These are phyloP conservation scores for Esox masquinongy DNA, from an alignment of 2,797 vertebrate species.

Conservation along the genomic window DNA sequence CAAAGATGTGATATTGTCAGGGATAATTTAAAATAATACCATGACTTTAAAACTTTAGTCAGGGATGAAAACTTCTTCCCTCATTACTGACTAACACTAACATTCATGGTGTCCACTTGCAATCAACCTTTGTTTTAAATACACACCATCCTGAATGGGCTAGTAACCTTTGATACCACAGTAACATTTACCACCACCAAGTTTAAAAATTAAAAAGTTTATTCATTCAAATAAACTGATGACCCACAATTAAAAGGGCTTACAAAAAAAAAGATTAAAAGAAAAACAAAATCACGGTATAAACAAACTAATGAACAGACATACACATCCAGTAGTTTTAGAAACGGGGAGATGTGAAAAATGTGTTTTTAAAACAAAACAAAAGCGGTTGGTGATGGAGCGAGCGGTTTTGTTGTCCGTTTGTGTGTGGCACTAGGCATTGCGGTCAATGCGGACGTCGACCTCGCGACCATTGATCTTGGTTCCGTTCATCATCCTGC, in stretches of 20 bases:
- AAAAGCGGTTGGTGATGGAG: slow-evolving; percentile 70
- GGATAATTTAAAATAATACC: too few species aligned
- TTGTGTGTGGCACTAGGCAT: slow-evolving; percentile 77
- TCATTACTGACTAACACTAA: background rate
- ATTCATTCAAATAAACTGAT: slow-evolving; percentile 91
- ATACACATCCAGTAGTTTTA: slow-evolving; percentile 69
- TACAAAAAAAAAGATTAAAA: slow-evolving; percentile 89
- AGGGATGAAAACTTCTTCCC: too few species aligned
- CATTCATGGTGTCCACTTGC: background rate
- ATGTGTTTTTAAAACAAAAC: slow-evolving; percentile 92
- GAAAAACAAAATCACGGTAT: slow-evolving; percentile 80
- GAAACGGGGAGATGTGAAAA: slow-evolving; percentile 80
- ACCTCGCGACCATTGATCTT: slow-evolving; percentile 98
- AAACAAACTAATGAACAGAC: slow-evolving; percentile 76
- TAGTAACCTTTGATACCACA: slow-evolving; percentile 36
- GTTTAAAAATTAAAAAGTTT: slow-evolving; percentile 81
- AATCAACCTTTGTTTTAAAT: background rate
- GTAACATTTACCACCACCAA: slow-evolving; percentile 42
- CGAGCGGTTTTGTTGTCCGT: slow-evolving; percentile 54
- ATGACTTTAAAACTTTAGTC: too few species aligned
- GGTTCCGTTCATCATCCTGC: slow-evolving; percentile 97
- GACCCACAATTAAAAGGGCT: slow-evolving; percentile 84
- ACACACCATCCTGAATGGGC: background rate
- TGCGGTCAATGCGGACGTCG: slow-evolving; percentile 95
- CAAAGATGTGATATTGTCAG: too few species aligned